phyloP scores from a whole-genome alignment of 2,888 invertebrate genomes.

The Leucophora obtusa region DNA sequence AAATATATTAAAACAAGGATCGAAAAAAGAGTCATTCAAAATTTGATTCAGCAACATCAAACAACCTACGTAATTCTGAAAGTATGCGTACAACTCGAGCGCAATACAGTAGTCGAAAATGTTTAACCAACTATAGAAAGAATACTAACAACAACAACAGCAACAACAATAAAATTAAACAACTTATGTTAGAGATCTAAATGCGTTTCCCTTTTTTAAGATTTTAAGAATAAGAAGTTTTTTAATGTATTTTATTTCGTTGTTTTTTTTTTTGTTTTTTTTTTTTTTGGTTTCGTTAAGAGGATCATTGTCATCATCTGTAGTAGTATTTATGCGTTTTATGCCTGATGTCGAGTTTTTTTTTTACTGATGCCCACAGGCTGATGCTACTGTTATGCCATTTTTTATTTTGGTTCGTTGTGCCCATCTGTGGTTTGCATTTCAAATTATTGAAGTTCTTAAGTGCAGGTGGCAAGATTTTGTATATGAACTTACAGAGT shows the following conservation, averaged over 20 bases:
- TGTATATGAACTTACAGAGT: slow-evolving; percentile 27
- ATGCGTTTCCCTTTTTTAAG: slow-evolving; percentile 37
- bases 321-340: slow-evolving; percentile 27
- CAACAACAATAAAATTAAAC: slow-evolving; percentile 51
- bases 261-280: slow-evolving; percentile 11
- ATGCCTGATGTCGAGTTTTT: slow-evolving; percentile 8
- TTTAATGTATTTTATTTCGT: slow-evolving; percentile 23
- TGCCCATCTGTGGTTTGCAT: slow-evolving; percentile 61
- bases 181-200: slow-evolving; percentile 50
- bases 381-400: slow-evolving; percentile 51
- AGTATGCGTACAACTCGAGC: slow-evolving; percentile 16
- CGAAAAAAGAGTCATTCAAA: too few relatives aligned
- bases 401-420: slow-evolving; percentile 18
- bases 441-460: slow-evolving; percentile 45
- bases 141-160: slow-evolving; percentile 35
- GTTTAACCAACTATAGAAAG: slow-evolving; percentile 22
- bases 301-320: slow-evolving; percentile 45
- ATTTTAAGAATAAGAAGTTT: slow-evolving; percentile 14
- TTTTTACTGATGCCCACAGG: slow-evolving; percentile 39
- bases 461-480: slow-evolving; percentile 54
- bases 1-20: too few relatives aligned
- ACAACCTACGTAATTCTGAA: neutral
- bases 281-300: slow-evolving; percentile 22
- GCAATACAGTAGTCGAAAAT: slow-evolving; percentile 52
- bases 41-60: neutral